phyloP scores from a whole-genome alignment of 64 coral and sea anemone species.

The Orbicella faveolata region DNA sequence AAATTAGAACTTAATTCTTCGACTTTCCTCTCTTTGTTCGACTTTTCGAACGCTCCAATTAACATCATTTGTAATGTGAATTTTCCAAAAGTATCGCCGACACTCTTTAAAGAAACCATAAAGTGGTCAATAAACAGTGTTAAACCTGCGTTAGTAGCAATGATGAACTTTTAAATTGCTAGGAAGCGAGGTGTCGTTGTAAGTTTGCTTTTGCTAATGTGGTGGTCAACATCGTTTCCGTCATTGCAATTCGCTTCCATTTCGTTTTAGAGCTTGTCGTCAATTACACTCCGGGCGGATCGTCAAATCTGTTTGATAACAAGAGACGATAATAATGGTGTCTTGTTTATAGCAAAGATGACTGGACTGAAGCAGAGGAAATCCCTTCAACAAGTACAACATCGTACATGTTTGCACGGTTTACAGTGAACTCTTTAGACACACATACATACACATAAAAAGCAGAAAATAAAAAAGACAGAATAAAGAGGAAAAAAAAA shows the following conservation, averaged over 20 bases:
- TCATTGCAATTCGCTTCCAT: background rate
- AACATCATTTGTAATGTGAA: conserved; percentile 3
- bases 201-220: conserved; percentile 27
- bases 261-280: background rate
- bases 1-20: background rate
- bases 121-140: background rate
- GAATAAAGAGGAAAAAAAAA: too few relatives aligned
- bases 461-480: too few relatives aligned
- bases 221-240: conserved; percentile 16
- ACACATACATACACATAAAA: too few relatives aligned
- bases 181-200: conserved; percentile 1
- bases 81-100: background rate
- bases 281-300: background rate
- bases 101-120: background rate
- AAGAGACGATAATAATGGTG: too few relatives aligned
- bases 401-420: too few relatives aligned
- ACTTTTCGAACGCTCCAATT: background rate
- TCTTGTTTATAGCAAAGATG: too few relatives aligned
- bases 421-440: too few relatives aligned
- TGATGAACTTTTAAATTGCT: background rate
- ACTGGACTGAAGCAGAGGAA: too few relatives aligned
- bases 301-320: background rate
- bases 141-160: background rate
- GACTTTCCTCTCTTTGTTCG: background rate
- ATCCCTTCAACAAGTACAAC: too few relatives aligned